A percentile compares a stretch with the other conserved stretches of the same genome.
phyloP scores from a whole-genome alignment of 2,888 invertebrate genomes.

The Pristionchus exspectatus region DNA sequence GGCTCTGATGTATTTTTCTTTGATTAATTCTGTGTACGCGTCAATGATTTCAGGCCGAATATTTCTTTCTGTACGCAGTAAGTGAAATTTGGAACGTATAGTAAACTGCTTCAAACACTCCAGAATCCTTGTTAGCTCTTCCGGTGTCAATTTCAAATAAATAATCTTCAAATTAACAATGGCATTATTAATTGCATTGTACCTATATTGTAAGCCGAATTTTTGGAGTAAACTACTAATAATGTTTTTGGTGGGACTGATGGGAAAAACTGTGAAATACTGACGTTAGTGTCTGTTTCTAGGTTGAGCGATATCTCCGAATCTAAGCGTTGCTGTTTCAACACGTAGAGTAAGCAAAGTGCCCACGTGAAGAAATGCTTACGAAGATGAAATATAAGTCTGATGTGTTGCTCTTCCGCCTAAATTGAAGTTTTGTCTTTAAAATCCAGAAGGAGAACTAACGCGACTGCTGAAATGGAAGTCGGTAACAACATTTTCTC shows the following conservation, averaged over 20 bases:
- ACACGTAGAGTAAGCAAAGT: not conserved
- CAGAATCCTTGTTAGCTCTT: not conserved
- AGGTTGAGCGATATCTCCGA: not conserved
- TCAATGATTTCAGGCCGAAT: not conserved
- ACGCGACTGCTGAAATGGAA: no score
- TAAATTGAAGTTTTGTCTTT: not conserved
- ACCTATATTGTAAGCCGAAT: no score
- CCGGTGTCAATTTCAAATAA: not conserved
- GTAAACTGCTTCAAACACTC: not conserved
- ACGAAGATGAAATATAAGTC: not conserved
- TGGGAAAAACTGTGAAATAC: no score
- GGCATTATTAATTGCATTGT: no score
- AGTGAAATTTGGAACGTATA: not conserved
- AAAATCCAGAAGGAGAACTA: no score
- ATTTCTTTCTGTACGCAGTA: not conserved
- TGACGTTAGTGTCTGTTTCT: not conserved
- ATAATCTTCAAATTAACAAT: not conserved
- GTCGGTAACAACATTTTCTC: no score
- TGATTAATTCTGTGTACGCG: not conserved
- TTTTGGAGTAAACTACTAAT: no score
- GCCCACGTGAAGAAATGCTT: not conserved
- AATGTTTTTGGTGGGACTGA: no score
- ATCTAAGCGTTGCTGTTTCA: not conserved
- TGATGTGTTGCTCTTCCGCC: not conserved
- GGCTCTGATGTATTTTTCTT: not conserved